Evolutionary conservation across 2,113 vertebrate genomes (phyloP).

Genomic region (Psittacara wagleri): DNA sequence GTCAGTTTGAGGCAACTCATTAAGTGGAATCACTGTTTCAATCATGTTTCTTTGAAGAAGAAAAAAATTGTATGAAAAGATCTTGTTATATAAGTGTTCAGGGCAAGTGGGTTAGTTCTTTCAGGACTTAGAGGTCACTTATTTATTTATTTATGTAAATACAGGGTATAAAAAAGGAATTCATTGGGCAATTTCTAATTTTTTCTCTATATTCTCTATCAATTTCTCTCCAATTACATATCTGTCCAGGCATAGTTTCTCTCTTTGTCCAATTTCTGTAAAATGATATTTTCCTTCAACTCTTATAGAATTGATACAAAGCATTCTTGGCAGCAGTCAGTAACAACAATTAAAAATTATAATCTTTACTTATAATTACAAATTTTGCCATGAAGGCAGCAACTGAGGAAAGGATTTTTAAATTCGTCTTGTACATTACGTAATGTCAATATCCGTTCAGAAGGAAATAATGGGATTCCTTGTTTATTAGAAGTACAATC

Average conservation of each 20-base stretch:
- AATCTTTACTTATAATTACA: slow-evolving; percentile 27
- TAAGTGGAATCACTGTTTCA: not conserved
- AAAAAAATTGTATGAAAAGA: not conserved
- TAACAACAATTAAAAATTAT: slow-evolving; percentile 7
- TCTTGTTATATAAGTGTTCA: not conserved
- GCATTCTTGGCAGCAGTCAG: not conserved
- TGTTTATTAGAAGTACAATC: not conserved
- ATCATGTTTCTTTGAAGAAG: not conserved
- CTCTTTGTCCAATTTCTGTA: not conserved
- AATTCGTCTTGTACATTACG: not conserved
- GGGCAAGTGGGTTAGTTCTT: not conserved
- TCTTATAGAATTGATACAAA: slow-evolving; percentile 2
- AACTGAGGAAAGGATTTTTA: not conserved
- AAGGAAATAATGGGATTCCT: not conserved
- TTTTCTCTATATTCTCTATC: not conserved
- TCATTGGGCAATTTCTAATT: not conserved
- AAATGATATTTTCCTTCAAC: not conserved
- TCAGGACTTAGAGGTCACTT: not conserved
- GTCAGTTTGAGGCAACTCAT: not conserved
- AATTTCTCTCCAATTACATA: not conserved
- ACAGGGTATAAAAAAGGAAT: not conserved
- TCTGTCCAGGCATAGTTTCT: not conserved
- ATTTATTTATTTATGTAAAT: not conserved
- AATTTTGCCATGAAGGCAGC: not conserved
- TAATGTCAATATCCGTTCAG: not conserved